Conservation (phyloP, 2,888 invertebrate species). For the Conomelus anceps region DNA sequence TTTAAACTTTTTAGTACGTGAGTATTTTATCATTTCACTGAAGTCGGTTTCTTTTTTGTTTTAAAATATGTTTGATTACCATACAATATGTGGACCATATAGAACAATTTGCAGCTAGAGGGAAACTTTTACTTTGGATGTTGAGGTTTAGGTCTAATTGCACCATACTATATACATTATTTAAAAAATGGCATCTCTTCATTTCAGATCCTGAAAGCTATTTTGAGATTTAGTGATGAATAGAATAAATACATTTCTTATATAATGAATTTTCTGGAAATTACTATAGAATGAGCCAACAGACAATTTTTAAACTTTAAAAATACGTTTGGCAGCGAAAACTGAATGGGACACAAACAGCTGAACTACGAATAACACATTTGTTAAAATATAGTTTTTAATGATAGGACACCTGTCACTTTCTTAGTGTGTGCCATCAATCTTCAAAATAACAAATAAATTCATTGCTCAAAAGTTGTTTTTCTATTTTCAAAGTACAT, state of each 20-base stretch:
- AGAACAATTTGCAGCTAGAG: no score
- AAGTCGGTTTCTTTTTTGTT: no score
- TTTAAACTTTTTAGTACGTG: no score
- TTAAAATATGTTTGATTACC: no score
- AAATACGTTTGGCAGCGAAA: not conserved
- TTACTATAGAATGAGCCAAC: not conserved
- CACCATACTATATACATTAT: no score
- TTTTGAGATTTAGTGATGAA: no score
- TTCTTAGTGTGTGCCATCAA: not conserved
- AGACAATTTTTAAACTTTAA: not conserved
- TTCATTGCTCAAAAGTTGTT: not conserved
- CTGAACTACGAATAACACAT: not conserved
- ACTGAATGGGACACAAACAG: not conserved
- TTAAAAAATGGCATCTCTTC: no score
- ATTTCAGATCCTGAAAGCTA: not conserved
- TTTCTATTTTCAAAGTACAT: not conserved
- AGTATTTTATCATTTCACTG: no score
- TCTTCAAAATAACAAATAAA: not conserved
- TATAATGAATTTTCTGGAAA: not conserved
- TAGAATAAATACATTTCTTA: no score
- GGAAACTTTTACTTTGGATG: no score
- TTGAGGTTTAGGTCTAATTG: no score
- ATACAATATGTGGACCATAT: no score
- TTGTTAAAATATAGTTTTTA: not conserved
- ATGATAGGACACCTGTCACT: not conserved